Conservation (phyloP, 2,888 invertebrate species). For the Blastobasis adustella region DNA sequence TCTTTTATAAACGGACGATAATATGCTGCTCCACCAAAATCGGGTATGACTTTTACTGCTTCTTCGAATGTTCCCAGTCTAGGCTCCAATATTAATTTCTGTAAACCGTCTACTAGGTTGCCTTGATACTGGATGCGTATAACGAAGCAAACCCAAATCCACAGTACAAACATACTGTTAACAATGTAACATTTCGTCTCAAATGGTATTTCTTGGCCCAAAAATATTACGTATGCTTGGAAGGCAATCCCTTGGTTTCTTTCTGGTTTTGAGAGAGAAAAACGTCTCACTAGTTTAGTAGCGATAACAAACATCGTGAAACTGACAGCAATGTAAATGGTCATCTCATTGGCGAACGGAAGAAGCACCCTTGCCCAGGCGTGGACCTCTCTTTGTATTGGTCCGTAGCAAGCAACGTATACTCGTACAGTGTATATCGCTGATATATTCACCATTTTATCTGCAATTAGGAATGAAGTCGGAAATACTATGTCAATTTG, state of each 20-base stretch:
- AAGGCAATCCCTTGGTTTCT: slow-evolving; percentile 19
- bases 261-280: slow-evolving; percentile 13
- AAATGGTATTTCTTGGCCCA: slow-evolving; percentile 37
- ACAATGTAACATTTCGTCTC: slow-evolving; percentile 27
- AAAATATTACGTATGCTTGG: slow-evolving; percentile 31
- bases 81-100: slow-evolving; percentile 31
- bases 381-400: slow-evolving; percentile 30
- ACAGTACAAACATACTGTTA: slow-evolving; percentile 35
- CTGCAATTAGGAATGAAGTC: slow-evolving; percentile 23
- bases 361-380: slow-evolving; percentile 35
- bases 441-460: slow-evolving; percentile 26
- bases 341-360: slow-evolving; percentile 30
- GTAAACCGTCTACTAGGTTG: slow-evolving; percentile 35
- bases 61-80: slow-evolving; percentile 28
- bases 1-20: slow-evolving; percentile 26
- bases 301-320: slow-evolving; percentile 21
- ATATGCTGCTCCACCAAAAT: slow-evolving; percentile 30
- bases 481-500: slow-evolving; percentile 36
- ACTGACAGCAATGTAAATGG: slow-evolving; percentile 24
- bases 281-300: slow-evolving; percentile 19
- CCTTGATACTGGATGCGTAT: slow-evolving; percentile 47
- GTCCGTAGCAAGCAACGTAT: slow-evolving; percentile 35
- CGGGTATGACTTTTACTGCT: slow-evolving; percentile 28
- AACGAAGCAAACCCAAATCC: slow-evolving; percentile 50
- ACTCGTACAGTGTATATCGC: slow-evolving; percentile 23